Conservation (phyloP, 2,113 vertebrate genomes). For the Asarcornis scutulata region DNA sequence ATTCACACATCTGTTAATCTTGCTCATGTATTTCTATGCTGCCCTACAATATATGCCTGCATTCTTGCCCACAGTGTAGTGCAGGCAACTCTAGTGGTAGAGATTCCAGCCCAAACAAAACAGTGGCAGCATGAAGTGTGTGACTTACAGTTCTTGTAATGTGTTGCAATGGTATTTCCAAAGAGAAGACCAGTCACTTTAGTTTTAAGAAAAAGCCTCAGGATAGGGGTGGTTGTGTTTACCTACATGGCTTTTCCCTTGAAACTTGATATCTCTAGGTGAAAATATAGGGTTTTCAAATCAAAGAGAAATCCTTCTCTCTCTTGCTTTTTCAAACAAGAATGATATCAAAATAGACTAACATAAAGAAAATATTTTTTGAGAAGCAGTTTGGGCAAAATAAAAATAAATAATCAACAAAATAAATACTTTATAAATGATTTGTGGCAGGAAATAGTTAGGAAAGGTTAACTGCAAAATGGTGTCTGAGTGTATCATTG, state of each 20-base stretch:
- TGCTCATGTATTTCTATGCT: background rate
- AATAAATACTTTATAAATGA: background rate
- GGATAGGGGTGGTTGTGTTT: background rate
- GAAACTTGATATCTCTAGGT: background rate
- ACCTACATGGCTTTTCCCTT: background rate
- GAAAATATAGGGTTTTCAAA: background rate
- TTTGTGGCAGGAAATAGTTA: background rate
- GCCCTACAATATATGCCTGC: background rate
- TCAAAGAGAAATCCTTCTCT: background rate
- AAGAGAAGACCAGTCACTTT: background rate
- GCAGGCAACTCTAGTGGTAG: background rate
- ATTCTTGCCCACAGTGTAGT: background rate
- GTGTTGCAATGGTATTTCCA: background rate
- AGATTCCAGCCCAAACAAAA: background rate
- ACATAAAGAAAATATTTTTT: background rate
- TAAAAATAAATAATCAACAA: background rate
- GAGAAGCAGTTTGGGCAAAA: background rate
- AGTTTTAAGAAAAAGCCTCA: background rate
- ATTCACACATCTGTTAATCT: background rate
- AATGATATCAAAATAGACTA: background rate
- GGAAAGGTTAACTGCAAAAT: background rate
- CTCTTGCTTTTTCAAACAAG: background rate
- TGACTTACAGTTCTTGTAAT: background rate
- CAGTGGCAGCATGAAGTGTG: background rate
- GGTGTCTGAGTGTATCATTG: background rate